These are phyloP conservation scores for Bujurquina vittata DNA, from an alignment of 2,113 vertebrate genomes.

Conservation along the genomic window DNA sequence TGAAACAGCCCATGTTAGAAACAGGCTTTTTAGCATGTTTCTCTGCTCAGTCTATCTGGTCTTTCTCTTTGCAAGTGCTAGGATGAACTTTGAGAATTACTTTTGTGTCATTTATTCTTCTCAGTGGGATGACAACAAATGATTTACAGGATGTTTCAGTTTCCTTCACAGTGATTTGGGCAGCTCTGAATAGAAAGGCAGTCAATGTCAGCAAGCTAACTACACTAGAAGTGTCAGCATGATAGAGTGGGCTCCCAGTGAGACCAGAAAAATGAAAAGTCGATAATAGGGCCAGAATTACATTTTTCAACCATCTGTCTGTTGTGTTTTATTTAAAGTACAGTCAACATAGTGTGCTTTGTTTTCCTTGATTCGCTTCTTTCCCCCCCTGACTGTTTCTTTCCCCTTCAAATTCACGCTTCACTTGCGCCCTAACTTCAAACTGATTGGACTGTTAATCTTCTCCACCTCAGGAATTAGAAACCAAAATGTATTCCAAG, in stretches of 20 bases:
- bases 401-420: background rate
- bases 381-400: background rate
- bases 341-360: conserved; percentile 1
- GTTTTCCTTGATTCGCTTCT: background rate
- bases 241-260: conserved; percentile 29
- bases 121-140: background rate
- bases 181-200: conserved; percentile 5
- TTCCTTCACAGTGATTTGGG: conserved; percentile 34
- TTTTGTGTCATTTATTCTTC: conserved; percentile 9
- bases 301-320: conserved; percentile 22
- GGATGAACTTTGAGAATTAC: background rate
- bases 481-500: background rate
- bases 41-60: background rate
- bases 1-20: background rate
- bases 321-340: conserved; percentile 11
- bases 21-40: background rate
- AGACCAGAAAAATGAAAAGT: conserved; percentile 30
- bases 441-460: conserved; percentile 6
- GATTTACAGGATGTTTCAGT: conserved; percentile 23
- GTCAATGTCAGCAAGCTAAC: conserved; percentile 27
- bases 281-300: conserved; percentile 15
- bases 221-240: conserved; percentile 27
- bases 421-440: background rate
- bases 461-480: background rate
- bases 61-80: background rate